A percentile compares a stretch with the other conserved stretches of the same genome.
phyloP scores from a whole-genome alignment of 2,888 invertebrate genomes.

The Callosobruchus maculatus region DNA sequence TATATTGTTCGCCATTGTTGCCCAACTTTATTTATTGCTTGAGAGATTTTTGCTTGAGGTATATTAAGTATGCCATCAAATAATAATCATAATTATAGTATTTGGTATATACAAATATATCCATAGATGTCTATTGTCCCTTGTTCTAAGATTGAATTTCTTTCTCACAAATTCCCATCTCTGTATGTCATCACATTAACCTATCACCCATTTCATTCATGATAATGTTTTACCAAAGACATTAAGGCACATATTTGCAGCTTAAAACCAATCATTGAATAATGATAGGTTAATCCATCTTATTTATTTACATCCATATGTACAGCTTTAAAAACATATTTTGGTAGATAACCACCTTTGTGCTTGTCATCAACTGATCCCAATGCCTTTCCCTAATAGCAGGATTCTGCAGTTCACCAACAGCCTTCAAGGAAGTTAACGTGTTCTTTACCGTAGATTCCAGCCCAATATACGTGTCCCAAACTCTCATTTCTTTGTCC shows the following conservation, averaged over 20 bases:
- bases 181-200: background rate
- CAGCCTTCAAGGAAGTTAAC: conserved; percentile 90
- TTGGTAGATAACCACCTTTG: conserved; percentile 64
- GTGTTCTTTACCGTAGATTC: conserved; percentile 95
- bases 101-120: no score
- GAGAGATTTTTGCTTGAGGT: no score
- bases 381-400: conserved; percentile 95
- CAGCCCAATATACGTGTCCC: conserved; percentile 86
- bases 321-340: conserved; percentile 15
- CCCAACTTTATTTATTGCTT: no score
- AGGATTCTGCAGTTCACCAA: conserved; percentile 93
- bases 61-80: no score
- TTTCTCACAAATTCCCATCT: background rate
- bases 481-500: conserved; percentile 93
- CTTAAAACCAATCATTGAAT: background rate
- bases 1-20: no score
- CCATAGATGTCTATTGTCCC: no score
- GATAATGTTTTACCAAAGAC: background rate
- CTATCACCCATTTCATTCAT: background rate
- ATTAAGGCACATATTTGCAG: background rate
- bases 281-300: background rate
- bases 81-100: no score
- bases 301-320: conserved; percentile 29
- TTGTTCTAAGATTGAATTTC: no score
- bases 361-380: conserved; percentile 94